Percentiles rank a stretch among this genome's conserved stretches.
phyloP scores from a whole-genome alignment of 1,140 invertebrate genomes.

The Lysiphlebus fabarum region DNA sequence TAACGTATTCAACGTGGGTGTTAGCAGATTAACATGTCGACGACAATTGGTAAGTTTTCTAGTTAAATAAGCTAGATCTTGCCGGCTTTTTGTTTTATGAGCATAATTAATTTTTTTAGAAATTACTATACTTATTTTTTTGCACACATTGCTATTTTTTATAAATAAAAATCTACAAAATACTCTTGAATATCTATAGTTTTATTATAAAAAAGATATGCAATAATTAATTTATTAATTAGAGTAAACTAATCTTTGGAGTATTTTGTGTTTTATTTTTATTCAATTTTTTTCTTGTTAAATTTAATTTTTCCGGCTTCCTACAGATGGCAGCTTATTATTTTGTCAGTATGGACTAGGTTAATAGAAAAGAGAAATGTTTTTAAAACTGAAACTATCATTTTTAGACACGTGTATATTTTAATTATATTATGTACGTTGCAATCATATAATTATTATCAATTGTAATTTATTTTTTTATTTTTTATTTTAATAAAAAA shows the following conservation, averaged over 20 bases:
- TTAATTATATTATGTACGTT: neutral
- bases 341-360: neutral
- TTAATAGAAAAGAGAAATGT: neutral
- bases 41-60: constrained; percentile 22
- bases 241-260: neutral
- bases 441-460: too few relatives aligned
- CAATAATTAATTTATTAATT: too few relatives aligned
- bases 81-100: neutral
- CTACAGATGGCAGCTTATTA: neutral
- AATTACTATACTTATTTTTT: neutral
- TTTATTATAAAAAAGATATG: too few relatives aligned
- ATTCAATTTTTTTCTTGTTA: neutral
- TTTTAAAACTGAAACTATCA: neutral
- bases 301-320: neutral
- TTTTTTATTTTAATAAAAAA: too few relatives aligned
- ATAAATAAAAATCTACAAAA: too few relatives aligned
- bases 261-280: neutral
- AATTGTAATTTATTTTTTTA: too few relatives aligned
- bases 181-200: too few relatives aligned
- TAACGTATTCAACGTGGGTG: constrained; percentile 4
- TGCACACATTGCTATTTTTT: too few relatives aligned
- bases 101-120: constrained; percentile 1
- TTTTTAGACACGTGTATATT: neutral
- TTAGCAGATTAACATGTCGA: constrained; percentile 18
- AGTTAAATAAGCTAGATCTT: neutral